These are phyloP conservation scores for Melanerpes aurifrons DNA, from an alignment of 2,113 vertebrate genomes.

Conservation along the genomic window DNA sequence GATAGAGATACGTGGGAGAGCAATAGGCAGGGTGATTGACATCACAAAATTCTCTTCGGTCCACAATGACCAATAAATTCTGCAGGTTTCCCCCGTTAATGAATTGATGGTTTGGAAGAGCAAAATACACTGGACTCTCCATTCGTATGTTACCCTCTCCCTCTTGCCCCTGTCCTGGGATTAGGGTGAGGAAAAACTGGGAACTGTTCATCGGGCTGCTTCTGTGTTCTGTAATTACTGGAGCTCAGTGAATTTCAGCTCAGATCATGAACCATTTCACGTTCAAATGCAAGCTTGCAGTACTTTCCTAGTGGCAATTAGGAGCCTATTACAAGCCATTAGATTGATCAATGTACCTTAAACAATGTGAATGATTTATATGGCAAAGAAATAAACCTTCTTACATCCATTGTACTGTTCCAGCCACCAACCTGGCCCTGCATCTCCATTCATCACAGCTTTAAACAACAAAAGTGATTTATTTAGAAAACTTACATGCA, in stretches of 20 bases:
- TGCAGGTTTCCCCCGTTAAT: constrained; percentile 9
- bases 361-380: constrained; percentile 98
- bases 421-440: constrained; percentile 60
- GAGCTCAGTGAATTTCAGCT: constrained; percentile 63
- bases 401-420: constrained; percentile 81
- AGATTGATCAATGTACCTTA: constrained; percentile 99
- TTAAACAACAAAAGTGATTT: constrained; percentile 84
- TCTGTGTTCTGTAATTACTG: constrained; percentile 38
- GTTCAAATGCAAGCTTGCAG: constrained; percentile 80
- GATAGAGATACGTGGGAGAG: constrained; percentile 4
- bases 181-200: not conserved
- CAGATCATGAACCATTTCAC: constrained; percentile 70
- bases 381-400: constrained; percentile 83
- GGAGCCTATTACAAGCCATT: constrained; percentile 97
- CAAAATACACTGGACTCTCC: not conserved
- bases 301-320: constrained; percentile 92
- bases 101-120: constrained; percentile 34
- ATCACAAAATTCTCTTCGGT: constrained; percentile 36
- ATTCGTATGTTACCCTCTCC: not conserved
- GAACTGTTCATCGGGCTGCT: not conserved
- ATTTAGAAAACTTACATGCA: constrained; percentile 81
- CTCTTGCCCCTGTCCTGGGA: not conserved
- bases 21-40: constrained; percentile 30
- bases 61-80: constrained; percentile 52
- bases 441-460: constrained; percentile 81